A percentile compares a stretch with the other conserved stretches of the same genome.
Evolutionary conservation across 2,797 vertebrate genomes (phyloP).

Genomic region (Gallinago solitaria): DNA sequence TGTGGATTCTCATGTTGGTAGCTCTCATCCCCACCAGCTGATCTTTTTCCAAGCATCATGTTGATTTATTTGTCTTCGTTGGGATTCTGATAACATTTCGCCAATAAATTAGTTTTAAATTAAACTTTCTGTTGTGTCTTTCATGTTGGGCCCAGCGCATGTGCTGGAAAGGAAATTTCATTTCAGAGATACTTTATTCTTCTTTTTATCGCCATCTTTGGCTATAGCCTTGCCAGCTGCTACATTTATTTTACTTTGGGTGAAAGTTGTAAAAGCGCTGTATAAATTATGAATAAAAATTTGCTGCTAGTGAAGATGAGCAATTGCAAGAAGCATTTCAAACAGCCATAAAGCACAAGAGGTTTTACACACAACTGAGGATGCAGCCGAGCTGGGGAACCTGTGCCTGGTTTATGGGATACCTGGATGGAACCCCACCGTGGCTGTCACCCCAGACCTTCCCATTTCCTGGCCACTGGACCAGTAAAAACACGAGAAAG

Average conservation of each 20-base stretch:
- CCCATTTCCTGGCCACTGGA: background rate
- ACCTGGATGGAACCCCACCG: rapidly evolving
- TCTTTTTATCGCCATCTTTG: constrained; percentile 32
- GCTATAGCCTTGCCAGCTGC: background rate
- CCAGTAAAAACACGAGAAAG: background rate
- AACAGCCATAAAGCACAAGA: background rate
- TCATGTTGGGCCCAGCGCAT: background rate
- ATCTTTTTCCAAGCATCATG: constrained; percentile 19
- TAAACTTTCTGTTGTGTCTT: constrained; percentile 30
- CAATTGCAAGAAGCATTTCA: background rate
- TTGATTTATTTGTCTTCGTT: constrained; percentile 43
- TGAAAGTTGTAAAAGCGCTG: constrained; percentile 26
- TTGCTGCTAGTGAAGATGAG: background rate
- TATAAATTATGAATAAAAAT: constrained; percentile 26
- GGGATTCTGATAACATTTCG: constrained; percentile 45
- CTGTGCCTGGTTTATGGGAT: background rate
- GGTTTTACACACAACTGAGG: background rate
- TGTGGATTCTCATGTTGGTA: background rate
- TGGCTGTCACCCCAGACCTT: background rate
- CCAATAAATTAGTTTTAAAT: constrained; percentile 60
- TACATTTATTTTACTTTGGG: constrained; percentile 29
- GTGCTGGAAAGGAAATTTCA: constrained; percentile 45
- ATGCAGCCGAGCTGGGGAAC: background rate
- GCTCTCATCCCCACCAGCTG: constrained; percentile 36
- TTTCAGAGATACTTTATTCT: constrained; percentile 50